These are phyloP conservation scores for Metallyticus violacea DNA, from an alignment of 2,888 invertebrate species.

Conservation along the genomic window DNA sequence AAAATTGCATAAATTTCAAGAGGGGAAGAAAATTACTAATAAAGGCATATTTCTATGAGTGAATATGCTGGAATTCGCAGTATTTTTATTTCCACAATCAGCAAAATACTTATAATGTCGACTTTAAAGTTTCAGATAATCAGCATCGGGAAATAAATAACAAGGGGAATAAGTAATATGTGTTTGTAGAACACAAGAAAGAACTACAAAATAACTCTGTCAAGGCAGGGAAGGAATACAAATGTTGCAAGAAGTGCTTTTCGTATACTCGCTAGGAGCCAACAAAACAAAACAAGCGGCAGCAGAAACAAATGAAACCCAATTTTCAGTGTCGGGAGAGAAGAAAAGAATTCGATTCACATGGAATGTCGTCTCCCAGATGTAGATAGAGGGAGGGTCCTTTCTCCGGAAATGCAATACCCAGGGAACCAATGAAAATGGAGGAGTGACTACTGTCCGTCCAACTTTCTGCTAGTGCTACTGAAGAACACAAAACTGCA, in stretches of 20 bases:
- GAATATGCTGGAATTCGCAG: no score
- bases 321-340: neutral
- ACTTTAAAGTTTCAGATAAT: neutral
- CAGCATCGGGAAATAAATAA: neutral
- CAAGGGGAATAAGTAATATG: neutral
- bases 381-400: neutral
- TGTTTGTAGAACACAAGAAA: neutral
- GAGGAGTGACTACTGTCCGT: neutral
- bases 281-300: neutral
- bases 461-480: neutral
- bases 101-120: no score
- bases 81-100: no score
- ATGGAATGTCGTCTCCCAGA: neutral
- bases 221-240: neutral
- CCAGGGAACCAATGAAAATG: neutral
- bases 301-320: slow-evolving; percentile 6
- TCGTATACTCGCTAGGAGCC: neutral
- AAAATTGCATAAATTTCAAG: no score
- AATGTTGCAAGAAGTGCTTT: neutral
- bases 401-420: neutral
- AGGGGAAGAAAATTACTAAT: no score
- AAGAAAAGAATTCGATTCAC: neutral
- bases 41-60: no score
- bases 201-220: neutral
- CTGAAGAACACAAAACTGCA: neutral